Conservation (phyloP, 2,797 vertebrate genomes). For the Notoglanidium macrostoma region DNA sequence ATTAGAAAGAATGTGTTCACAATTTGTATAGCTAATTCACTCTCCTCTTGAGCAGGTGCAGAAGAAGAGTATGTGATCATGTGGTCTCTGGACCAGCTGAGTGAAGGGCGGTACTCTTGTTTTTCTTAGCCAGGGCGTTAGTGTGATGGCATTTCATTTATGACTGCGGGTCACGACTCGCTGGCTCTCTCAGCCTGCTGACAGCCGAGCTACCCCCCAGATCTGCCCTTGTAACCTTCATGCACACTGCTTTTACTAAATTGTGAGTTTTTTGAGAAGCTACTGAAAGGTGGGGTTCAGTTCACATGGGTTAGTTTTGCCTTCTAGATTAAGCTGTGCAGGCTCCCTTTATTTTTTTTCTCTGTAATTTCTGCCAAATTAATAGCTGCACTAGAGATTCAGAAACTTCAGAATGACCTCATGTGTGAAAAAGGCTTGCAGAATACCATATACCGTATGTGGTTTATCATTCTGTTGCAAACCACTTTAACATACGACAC, state of each 20-base stretch:
- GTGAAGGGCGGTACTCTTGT: conserved; percentile 40
- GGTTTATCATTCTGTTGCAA: conserved; percentile 20
- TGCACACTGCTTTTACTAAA: conserved; percentile 49
- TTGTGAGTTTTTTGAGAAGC: neutral
- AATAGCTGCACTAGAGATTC: neutral
- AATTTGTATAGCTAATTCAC: neutral
- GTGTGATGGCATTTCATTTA: conserved; percentile 62
- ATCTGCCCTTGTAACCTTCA: conserved; percentile 54
- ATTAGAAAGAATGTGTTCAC: neutral
- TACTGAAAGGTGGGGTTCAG: neutral
- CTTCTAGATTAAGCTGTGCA: neutral
- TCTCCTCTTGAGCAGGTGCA: conserved; percentile 8
- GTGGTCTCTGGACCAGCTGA: conserved; percentile 45
- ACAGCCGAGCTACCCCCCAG: conserved; percentile 59
- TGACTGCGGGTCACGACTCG: conserved; percentile 59
- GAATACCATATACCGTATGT: neutral
- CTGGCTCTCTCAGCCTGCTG: conserved; percentile 54
- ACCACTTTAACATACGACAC: conserved; percentile 28
- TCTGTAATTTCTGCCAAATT: neutral
- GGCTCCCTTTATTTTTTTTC: neutral
- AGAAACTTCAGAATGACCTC: conserved; percentile 3
- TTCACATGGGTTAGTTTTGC: neutral
- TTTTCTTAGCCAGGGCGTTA: conserved; percentile 54
- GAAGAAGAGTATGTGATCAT: conserved; percentile 27
- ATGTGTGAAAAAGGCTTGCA: neutral